Evolutionary conservation across 2,888 invertebrate genomes (phyloP).

Genomic region (Dinocampus coccinellae): DNA sequence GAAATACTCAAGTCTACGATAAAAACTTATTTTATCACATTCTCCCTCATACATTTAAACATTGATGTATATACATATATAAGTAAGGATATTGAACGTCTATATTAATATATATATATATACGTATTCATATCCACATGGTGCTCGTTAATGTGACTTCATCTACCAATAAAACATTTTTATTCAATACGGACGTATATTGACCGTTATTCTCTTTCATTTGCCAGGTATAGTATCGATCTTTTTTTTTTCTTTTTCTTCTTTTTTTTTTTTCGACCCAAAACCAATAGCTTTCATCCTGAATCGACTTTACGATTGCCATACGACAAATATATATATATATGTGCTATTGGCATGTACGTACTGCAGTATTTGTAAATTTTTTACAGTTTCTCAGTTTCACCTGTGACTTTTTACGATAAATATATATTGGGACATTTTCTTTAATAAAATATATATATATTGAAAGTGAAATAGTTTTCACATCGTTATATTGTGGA

Average conservation of each 20-base stretch:
- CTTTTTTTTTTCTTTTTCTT: too few relatives aligned
- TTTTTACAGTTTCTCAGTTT: constrained; percentile 40
- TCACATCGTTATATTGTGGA: constrained; percentile 6
- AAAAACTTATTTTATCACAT: too few relatives aligned
- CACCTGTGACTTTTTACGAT: constrained; percentile 43
- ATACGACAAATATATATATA: constrained; percentile 9
- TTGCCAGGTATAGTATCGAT: neutral
- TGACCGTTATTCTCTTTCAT: neutral
- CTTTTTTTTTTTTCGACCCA: too few relatives aligned
- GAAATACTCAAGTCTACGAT: too few relatives aligned
- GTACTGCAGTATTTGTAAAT: constrained; percentile 24
- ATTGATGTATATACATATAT: neutral
- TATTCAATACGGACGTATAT: constrained; percentile 3
- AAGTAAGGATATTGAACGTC: too few relatives aligned
- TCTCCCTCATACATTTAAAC: too few relatives aligned
- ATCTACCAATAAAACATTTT: constrained; percentile 4
- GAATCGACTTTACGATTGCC: constrained; percentile 22
- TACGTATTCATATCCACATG: neutral
- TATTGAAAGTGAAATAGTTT: neutral
- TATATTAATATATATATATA: neutral
- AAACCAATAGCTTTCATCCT: neutral
- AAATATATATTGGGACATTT: constrained; percentile 11
- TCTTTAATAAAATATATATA: neutral
- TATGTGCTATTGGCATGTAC: neutral
- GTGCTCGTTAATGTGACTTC: neutral